These are phyloP conservation scores for Dendropsophus ebraccatus DNA, from an alignment of 2,113 vertebrate genomes.

Conservation along the genomic window DNA sequence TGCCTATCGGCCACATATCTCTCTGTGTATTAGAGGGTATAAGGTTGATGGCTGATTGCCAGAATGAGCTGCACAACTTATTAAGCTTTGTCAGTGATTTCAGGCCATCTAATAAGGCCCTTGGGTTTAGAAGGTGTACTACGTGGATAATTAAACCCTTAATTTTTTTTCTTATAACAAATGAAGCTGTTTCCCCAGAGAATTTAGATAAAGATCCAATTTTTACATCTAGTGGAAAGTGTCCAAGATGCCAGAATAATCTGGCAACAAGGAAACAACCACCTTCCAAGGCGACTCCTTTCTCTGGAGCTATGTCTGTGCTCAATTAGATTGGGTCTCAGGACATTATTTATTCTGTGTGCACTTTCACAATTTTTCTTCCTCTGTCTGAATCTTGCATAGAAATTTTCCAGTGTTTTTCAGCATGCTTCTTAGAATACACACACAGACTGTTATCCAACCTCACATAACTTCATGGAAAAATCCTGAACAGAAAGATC, in stretches of 20 bases:
- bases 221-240: conserved; percentile 14
- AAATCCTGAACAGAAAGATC: neutral
- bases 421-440: conserved; percentile 6
- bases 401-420: conserved; percentile 45
- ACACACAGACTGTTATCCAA: conserved; percentile 8
- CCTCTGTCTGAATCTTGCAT: neutral
- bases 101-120: no score
- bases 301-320: neutral
- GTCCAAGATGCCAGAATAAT: conserved; percentile 16
- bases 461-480: neutral
- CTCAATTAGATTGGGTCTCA: conserved; percentile 1
- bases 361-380: conserved; percentile 29
- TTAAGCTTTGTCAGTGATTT: no score
- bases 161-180: neutral
- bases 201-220: conserved; percentile 8
- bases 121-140: neutral
- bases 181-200: neutral
- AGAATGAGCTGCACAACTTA: no score
- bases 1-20: no score
- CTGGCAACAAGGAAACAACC: conserved; percentile 1
- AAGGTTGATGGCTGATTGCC: no score
- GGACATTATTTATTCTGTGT: conserved; percentile 7
- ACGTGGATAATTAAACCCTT: neutral
- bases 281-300: neutral
- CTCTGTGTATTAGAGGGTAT: no score